These are phyloP conservation scores for Sebastes vulpes DNA, from an alignment of 2,797 vertebrate genomes.

Conservation along the genomic window DNA sequence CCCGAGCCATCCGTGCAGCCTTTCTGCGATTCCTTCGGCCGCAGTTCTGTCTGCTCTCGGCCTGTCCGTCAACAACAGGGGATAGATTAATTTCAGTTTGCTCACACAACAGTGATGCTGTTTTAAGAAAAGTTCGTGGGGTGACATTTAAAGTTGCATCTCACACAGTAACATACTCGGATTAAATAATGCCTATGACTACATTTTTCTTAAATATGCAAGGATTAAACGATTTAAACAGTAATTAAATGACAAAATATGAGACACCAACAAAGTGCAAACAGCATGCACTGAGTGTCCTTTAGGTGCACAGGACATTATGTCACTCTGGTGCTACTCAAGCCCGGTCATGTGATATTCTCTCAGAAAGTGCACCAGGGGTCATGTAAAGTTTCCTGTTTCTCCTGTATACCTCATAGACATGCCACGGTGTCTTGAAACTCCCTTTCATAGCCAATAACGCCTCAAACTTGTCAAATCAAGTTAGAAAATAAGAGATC, in stretches of 20 bases:
- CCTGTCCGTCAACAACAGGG: slow-evolving; percentile 70
- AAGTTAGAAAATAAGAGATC: neutral
- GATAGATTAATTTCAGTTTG: slow-evolving; percentile 27
- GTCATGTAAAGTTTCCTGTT: slow-evolving; percentile 29
- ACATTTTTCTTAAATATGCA: neutral
- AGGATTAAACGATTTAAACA: neutral
- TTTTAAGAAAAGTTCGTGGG: neutral
- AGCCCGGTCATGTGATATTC: slow-evolving; percentile 51
- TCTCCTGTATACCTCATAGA: neutral
- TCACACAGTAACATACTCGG: neutral
- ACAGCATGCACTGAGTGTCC: slow-evolving; percentile 20
- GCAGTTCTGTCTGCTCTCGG: slow-evolving; percentile 62
- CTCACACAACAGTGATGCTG: slow-evolving; percentile 1
- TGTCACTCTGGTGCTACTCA: slow-evolving; percentile 39
- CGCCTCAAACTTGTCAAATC: neutral
- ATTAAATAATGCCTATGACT: neutral
- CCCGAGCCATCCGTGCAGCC: slow-evolving; percentile 66
- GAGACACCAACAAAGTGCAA: slow-evolving; percentile 6
- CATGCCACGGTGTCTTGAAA: neutral
- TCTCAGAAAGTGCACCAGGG: slow-evolving; percentile 20
- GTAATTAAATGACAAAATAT: neutral
- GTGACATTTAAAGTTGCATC: slow-evolving; percentile 9
- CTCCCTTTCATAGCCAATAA: neutral
- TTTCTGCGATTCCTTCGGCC: slow-evolving; percentile 68
- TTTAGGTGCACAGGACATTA: slow-evolving; percentile 21